Evolutionary conservation across 1,140 invertebrate species (phyloP), one percentile per base, ranked within the genome.

Genomic region (Bathynomus jamesi): DNA sequence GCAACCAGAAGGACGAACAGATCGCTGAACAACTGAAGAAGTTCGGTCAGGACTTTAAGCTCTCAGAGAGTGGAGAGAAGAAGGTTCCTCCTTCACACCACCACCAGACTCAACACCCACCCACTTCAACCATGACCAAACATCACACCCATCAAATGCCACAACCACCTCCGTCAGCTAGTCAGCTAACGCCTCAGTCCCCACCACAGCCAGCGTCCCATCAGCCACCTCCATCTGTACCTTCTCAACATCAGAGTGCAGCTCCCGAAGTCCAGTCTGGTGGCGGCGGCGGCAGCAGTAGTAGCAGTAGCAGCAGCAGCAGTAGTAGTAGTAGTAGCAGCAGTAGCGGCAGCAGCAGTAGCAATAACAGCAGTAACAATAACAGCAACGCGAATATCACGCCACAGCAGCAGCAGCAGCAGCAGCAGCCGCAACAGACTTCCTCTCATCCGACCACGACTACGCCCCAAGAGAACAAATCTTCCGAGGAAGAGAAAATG

Each of bases 1-100:
- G 53, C 24, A 31, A 61, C 24, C 65, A 72, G 40, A 72, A 75
- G 62, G 73, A 73, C 11, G 85, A 87, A 28, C 85, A 86, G 31
- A 82, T 85, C 62, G 80, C 85, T 53, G 80, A 83, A 25, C 86
- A 87, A 46, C 70, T 87, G 11, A 85, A 87, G 77, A 85, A 87
- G 61, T 87, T 88, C 76, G 80, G 83, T 24, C 78, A 83, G n/a
- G 85, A 87, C 68, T 88, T 87, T 75, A 86, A 87, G 79, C 76
- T 87, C 21, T 79, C 80, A n/a, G 84, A 86, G 27, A 32, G 68
- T 70, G 29, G 70, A 74, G 21, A 74, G 70, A 53, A 13, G 61
- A 30, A 68, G 69, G 29, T 8, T 4, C 25, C 65, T 29, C 17
- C 65, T 4, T 61, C 29, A 65, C 68, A 69, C 60, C 66, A 29